Evolutionary conservation across 2,888 invertebrate species (phyloP).

Genomic region (Agriopis aurantiaria): DNA sequence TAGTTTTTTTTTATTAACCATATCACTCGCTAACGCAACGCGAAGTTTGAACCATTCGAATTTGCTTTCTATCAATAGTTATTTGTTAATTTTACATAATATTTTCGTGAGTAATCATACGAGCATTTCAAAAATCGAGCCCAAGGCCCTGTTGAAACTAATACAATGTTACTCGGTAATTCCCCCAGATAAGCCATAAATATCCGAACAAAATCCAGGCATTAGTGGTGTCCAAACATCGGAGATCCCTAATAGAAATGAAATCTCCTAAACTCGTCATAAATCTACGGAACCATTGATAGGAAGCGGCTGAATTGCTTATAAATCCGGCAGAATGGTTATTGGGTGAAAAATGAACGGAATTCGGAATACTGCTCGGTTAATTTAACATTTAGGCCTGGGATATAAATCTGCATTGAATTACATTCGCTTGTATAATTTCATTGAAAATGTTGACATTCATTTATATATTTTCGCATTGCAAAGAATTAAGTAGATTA

Average conservation of each 20-base stretch:
- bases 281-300: slow-evolving; percentile 58
- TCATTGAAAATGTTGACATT: not conserved
- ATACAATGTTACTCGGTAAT: not conserved
- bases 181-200: slow-evolving; percentile 18
- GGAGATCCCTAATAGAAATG: slow-evolving; percentile 58
- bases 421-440: slow-evolving; percentile 8
- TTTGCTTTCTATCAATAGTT: no score
- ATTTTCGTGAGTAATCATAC: not conserved
- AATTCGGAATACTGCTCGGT: slow-evolving; percentile 51
- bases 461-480: not conserved
- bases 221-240: slow-evolving; percentile 24
- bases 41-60: no score
- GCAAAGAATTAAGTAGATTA: not conserved
- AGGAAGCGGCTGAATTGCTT: slow-evolving; percentile 59
- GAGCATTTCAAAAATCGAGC: not conserved
- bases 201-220: slow-evolving; percentile 17
- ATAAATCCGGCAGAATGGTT: slow-evolving; percentile 64
- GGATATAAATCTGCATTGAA: slow-evolving; percentile 31
- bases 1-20: no score
- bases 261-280: slow-evolving; percentile 58
- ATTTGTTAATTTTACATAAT: no score
- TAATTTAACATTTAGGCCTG: slow-evolving; percentile 56
- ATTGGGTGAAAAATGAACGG: slow-evolving; percentile 62
- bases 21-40: no score
- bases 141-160: not conserved